Evolutionary conservation across 2,888 invertebrate species (phyloP).

Genomic region (Phyllotreta striolata): DNA sequence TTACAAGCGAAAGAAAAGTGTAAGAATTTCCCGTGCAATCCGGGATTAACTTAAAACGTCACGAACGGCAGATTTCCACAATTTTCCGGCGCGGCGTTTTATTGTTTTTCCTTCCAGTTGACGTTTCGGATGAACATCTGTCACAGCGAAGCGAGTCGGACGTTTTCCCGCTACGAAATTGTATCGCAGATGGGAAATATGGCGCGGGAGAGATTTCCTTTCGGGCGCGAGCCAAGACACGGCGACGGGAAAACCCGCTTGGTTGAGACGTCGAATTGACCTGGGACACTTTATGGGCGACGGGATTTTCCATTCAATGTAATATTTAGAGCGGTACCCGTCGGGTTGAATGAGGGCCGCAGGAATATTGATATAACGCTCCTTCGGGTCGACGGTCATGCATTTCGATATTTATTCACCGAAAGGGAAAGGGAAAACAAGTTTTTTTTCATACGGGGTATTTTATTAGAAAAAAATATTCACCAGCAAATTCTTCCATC

Average conservation of each 20-base stretch:
- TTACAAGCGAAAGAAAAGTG: conserved; percentile 26
- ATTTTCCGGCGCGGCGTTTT: conserved; percentile 33
- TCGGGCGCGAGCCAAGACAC: neutral
- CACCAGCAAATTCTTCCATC: conserved; percentile 10
- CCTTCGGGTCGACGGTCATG: too few relatives aligned
- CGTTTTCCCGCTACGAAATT: conserved; percentile 45
- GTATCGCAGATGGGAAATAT: conserved; percentile 47
- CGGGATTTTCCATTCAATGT: conserved; percentile 10
- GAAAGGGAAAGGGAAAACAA: too few relatives aligned
- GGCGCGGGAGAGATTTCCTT: conserved; percentile 27
- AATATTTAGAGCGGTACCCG: neutral
- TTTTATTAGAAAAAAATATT: neutral
- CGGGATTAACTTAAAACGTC: conserved; percentile 28
- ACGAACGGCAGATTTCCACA: conserved; percentile 35
- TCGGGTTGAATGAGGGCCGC: too few relatives aligned
- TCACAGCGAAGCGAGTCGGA: conserved; percentile 43
- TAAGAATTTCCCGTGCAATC: conserved; percentile 17
- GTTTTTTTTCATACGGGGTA: too few relatives aligned
- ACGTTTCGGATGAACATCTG: conserved; percentile 47
- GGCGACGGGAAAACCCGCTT: neutral
- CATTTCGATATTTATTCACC: too few relatives aligned
- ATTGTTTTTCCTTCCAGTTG: conserved; percentile 47
- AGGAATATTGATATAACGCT: too few relatives aligned
- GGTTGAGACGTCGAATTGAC: conserved; percentile 5
- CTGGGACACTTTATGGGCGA: conserved; percentile 2